Evolutionary conservation across 2,797 vertebrate genomes (phyloP), one percentile per base, ranked within the genome.

Genomic region (Avahi laniger): DNA sequence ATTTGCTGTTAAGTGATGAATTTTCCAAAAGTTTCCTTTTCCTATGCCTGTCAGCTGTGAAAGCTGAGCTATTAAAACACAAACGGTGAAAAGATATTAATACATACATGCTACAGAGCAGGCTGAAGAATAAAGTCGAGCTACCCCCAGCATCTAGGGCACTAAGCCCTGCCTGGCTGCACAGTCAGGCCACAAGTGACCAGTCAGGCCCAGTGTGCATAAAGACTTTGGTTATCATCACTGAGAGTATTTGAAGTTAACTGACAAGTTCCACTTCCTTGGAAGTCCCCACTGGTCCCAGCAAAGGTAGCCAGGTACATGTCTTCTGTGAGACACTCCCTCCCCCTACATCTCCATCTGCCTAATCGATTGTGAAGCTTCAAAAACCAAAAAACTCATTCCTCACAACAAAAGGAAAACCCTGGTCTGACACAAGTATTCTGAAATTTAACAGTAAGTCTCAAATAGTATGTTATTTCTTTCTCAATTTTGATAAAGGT

Each of bases 1-100:
- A 97, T 97, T 99, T 99, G 98, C 98, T 99, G 98, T 99, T 99
- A 95, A 99, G 93, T 98, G 99, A 98, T 50, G 99, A 98, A 82
- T 98, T 99, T 98, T 99, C 99, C 97, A 99, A 98, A 76, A 99
- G 98, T 98, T 99, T 99, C 98, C 99, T 99, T 98, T 99, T 99
- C 97, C 99, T 99, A 96, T 99, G 99, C 97, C 99, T 98, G 96
- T 99, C 99, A 96, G 98, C 98, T 97, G 99, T 99, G 95, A 99
- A 98, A 89, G 99, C 98, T 95, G 99, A 99, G 98, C 99, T 99
- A 98, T 91, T 97, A 87, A 97, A 57, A 90, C 94, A 98, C 93
- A 95, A 30, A 92, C 1, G 88, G 72, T 95, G 78, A 95, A 78
- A 61, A 80, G 93, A 97, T 52, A 65, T 95, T 96, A 95, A 69